Conservation (phyloP, 2,888 invertebrate genomes). For the Leptinotarsa rubiginosa region DNA sequence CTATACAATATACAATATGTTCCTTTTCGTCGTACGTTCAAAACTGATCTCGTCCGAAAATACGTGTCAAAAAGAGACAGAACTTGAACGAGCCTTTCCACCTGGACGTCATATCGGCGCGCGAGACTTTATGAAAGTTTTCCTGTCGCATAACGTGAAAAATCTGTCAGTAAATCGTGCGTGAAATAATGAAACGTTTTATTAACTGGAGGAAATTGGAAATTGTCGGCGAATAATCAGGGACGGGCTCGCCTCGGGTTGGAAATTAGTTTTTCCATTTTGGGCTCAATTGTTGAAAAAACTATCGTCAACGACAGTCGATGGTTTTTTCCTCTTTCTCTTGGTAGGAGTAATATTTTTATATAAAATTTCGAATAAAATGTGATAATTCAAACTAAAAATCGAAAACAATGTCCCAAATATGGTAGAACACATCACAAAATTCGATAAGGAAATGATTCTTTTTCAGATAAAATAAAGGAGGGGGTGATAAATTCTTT, state of each 20-base stretch:
- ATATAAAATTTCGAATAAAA: too few relatives aligned
- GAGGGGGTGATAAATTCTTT: too few relatives aligned
- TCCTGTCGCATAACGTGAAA: slow-evolving; percentile 36
- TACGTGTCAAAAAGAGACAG: slow-evolving; percentile 23
- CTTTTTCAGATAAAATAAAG: too few relatives aligned
- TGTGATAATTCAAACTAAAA: too few relatives aligned
- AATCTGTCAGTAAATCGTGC: slow-evolving; percentile 42
- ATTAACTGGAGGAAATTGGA: slow-evolving; percentile 36
- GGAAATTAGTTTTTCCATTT: neutral
- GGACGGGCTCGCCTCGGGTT: neutral
- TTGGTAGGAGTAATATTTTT: too few relatives aligned
- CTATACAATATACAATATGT: slow-evolving; percentile 32
- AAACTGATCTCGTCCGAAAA: neutral
- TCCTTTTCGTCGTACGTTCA: slow-evolving; percentile 20
- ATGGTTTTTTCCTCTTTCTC: too few relatives aligned
- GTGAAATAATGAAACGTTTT: slow-evolving; percentile 41
- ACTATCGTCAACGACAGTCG: too few relatives aligned
- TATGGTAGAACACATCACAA: too few relatives aligned
- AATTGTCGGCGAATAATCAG: slow-evolving; percentile 28
- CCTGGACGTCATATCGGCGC: slow-evolving; percentile 32
- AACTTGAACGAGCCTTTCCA: slow-evolving; percentile 16
- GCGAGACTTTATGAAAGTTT: slow-evolving; percentile 38
- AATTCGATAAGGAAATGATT: too few relatives aligned
- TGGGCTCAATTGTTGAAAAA: neutral
- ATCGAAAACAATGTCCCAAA: too few relatives aligned